Conservation (phyloP, 2,888 invertebrate species). For the Troglohyphantes excavatus region DNA sequence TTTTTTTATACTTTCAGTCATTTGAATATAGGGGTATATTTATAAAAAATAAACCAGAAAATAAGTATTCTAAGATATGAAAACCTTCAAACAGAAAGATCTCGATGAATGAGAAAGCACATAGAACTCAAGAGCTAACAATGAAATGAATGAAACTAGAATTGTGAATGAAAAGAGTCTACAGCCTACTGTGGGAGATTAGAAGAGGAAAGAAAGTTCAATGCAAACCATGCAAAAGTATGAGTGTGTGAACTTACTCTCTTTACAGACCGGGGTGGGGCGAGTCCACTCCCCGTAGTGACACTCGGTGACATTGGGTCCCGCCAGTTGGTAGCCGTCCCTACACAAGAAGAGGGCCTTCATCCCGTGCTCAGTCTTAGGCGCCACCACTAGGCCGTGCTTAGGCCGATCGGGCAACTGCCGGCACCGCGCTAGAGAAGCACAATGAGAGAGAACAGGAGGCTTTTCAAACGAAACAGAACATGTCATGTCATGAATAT, state of each 20-base stretch:
- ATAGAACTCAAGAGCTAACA: no score
- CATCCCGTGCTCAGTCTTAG: slow-evolving; percentile 98
- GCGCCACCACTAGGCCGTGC: slow-evolving; percentile 97
- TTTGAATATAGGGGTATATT: no score
- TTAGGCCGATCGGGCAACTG: slow-evolving; percentile 91
- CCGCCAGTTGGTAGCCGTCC: slow-evolving; percentile 93
- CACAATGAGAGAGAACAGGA: neutral
- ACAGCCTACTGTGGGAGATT: no score
- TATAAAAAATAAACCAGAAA: no score
- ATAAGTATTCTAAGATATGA: no score
- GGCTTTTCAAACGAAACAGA: neutral
- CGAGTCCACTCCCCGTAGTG: slow-evolving; percentile 98
- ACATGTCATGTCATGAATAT: neutral
- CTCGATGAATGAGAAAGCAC: no score
- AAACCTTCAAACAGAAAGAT: no score
- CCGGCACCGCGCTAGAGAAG: slow-evolving; percentile 87
- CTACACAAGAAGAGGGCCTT: slow-evolving; percentile 95
- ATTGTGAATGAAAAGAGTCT: no score
- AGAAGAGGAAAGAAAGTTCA: no score
- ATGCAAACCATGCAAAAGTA: neutral
- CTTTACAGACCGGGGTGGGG: slow-evolving; percentile 90
- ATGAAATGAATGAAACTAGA: no score
- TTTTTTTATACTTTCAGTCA: no score
- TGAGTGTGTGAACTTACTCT: slow-evolving; percentile 82
- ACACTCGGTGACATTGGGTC: slow-evolving; percentile 91